These are phyloP conservation scores for Drosophila lowei DNA, from an alignment of 1,140 invertebrate genomes.

Conservation along the genomic window DNA sequence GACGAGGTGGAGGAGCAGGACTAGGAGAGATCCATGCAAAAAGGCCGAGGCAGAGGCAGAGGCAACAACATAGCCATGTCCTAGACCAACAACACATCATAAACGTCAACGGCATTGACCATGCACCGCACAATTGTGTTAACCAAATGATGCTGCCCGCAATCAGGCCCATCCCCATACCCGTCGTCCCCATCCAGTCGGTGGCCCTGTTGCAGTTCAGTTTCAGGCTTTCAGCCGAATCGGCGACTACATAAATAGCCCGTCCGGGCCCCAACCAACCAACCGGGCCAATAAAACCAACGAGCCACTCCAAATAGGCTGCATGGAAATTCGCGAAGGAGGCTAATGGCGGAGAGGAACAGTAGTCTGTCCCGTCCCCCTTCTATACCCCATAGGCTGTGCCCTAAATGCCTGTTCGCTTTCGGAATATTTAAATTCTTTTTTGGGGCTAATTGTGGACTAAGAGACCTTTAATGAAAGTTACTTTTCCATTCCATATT, in stretches of 20 bases:
- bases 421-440: constrained; percentile 27
- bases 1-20: not conserved
- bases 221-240: constrained; percentile 27
- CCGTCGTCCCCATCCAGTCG: not conserved
- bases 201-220: constrained; percentile 27
- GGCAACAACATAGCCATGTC: constrained; percentile 15
- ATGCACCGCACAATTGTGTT: constrained; percentile 77
- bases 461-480: not conserved
- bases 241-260: constrained; percentile 69
- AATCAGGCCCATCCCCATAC: not conserved
- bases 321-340: constrained; percentile 51
- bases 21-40: not conserved
- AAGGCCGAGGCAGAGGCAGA: not conserved
- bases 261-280: constrained; percentile 7
- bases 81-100: constrained; percentile 66
- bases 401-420: constrained; percentile 24
- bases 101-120: constrained; percentile 75
- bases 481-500: not conserved
- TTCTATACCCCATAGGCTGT: constrained; percentile 30
- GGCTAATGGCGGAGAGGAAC: constrained; percentile 4
- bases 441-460: not conserved
- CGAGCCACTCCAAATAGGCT: constrained; percentile 63
- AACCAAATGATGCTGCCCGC: constrained; percentile 66
- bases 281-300: constrained; percentile 75
- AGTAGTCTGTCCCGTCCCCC: constrained; percentile 14